A percentile compares a stretch with the other conserved stretches of the same genome.
These are phyloP conservation scores for Megalopta genalis DNA, from an alignment of 1,140 invertebrate species.

Conservation along the genomic window DNA sequence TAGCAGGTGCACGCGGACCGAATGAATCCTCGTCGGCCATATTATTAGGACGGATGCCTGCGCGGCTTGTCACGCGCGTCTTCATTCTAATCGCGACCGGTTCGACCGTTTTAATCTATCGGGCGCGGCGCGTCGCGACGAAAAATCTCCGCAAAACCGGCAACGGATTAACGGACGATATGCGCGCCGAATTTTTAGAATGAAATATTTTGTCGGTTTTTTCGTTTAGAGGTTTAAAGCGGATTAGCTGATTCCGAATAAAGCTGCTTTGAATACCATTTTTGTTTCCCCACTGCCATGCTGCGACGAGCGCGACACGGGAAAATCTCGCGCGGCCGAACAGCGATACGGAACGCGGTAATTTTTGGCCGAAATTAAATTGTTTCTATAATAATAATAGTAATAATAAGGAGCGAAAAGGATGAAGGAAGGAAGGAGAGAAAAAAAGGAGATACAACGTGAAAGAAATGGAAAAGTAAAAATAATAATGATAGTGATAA, in stretches of 20 bases:
- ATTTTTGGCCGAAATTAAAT: too few relatives aligned
- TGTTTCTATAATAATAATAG: too few relatives aligned
- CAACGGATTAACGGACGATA: background rate
- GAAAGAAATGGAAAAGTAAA: too few relatives aligned
- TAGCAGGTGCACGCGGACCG: constrained; percentile 63
- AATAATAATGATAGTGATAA: too few relatives aligned
- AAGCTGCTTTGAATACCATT: background rate
- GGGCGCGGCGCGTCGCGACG: background rate
- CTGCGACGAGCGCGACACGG: too few relatives aligned
- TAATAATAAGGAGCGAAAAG: too few relatives aligned
- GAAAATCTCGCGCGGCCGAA: too few relatives aligned
- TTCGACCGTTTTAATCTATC: background rate
- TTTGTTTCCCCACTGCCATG: background rate
- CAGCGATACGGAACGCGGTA: too few relatives aligned
- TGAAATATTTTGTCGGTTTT: background rate
- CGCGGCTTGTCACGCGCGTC: constrained; percentile 16
- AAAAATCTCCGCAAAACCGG: background rate
- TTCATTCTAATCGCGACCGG: background rate
- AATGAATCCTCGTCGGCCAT: constrained; percentile 56
- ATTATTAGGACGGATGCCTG: constrained; percentile 52
- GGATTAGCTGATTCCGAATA: background rate
- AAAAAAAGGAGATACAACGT: too few relatives aligned
- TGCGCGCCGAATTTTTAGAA: background rate
- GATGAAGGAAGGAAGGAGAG: too few relatives aligned
- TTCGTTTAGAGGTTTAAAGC: constrained; percentile 1